Conservation (phyloP, 2,113 vertebrate species). For the Origma solitaria region DNA sequence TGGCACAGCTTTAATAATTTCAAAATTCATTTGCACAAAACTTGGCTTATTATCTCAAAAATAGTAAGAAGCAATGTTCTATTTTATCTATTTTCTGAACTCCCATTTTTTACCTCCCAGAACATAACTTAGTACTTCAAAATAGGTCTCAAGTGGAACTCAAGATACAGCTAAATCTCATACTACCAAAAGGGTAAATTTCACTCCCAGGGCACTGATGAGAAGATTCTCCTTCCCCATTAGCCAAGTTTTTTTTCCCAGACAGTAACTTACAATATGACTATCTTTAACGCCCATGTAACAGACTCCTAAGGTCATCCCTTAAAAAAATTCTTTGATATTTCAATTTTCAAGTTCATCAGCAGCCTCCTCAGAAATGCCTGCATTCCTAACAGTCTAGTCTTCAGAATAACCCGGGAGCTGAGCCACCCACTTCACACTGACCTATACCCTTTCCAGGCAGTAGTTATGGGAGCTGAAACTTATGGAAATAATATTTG, state of each 20-base stretch:
- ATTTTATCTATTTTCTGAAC: not conserved
- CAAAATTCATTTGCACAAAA: not conserved
- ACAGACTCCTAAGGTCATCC: not conserved
- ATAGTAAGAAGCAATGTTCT: not conserved
- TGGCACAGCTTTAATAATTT: not conserved
- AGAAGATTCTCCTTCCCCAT: not conserved
- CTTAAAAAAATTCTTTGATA: constrained; percentile 17
- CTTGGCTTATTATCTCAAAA: not conserved
- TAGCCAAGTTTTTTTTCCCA: not conserved
- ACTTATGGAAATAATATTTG: not conserved
- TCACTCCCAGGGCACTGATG: not conserved
- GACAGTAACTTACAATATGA: not conserved
- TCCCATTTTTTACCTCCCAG: not conserved
- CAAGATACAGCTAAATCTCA: not conserved
- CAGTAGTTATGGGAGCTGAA: not conserved
- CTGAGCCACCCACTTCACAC: constrained; percentile 10
- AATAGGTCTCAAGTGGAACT: not conserved
- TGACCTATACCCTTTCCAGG: not conserved
- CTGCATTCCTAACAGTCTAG: constrained; percentile 23
- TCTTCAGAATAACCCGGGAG: not conserved
- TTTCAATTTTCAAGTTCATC: constrained; percentile 34
- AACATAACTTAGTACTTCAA: not conserved
- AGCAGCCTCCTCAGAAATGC: constrained; percentile 46
- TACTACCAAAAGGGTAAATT: not conserved
- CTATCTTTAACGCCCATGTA: not conserved